Evolutionary conservation across 2,888 invertebrate species (phyloP).

Genomic region (Rhodophaea formosa): DNA sequence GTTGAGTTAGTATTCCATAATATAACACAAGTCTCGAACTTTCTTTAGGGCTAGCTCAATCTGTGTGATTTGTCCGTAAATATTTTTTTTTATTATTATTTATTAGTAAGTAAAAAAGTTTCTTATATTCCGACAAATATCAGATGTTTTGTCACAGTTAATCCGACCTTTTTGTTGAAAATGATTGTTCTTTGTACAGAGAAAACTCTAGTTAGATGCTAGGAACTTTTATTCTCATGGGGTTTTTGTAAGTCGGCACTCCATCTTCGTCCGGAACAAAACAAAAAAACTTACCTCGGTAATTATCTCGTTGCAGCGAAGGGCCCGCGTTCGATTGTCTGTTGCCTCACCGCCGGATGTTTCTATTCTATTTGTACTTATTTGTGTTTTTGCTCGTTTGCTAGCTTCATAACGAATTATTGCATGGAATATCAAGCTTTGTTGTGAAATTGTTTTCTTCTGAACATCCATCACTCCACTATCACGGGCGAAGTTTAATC

Average conservation of each 20-base stretch:
- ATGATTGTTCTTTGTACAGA: not conserved
- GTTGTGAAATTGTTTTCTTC: not conserved
- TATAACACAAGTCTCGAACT: too few species aligned
- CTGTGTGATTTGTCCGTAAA: too few species aligned
- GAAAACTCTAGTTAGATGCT: not conserved
- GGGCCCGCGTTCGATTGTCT: conserved; percentile 64
- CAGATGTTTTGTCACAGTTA: not conserved
- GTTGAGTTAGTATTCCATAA: too few species aligned
- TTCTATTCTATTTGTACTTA: conserved; percentile 50
- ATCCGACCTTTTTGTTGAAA: not conserved
- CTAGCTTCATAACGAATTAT: conserved; percentile 13
- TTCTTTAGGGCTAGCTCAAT: too few species aligned
- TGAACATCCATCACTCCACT: not conserved
- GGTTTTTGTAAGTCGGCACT: conserved; percentile 42
- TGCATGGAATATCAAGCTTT: not conserved
- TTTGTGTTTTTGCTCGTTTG: conserved; percentile 30
- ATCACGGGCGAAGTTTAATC: not conserved
- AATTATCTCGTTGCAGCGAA: conserved; percentile 62
- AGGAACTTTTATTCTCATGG: conserved; percentile 35
- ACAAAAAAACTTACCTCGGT: conserved; percentile 44
- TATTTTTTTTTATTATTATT: too few species aligned
- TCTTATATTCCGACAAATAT: not conserved
- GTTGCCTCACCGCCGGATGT: conserved; percentile 68
- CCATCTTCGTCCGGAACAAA: conserved; percentile 44
- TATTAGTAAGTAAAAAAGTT: too few species aligned